phyloP scores from a whole-genome alignment of 2,888 invertebrate genomes.

The Hesperia comma region DNA sequence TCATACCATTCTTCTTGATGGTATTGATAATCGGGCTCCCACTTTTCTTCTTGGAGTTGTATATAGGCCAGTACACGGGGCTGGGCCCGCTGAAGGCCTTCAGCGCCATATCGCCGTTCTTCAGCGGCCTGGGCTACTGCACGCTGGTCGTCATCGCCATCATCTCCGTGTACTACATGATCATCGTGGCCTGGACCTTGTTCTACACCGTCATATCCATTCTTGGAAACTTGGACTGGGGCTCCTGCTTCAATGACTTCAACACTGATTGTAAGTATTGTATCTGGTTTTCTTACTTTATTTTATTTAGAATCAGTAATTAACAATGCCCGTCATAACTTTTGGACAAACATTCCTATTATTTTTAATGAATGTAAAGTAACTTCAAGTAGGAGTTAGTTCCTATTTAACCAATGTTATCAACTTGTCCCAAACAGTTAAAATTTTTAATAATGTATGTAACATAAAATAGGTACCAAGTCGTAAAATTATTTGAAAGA shows the following conservation, averaged over 20 bases:
- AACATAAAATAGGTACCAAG: background rate
- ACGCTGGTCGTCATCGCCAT: constrained; percentile 88
- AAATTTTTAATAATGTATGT: background rate
- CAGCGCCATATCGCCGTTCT: constrained; percentile 85
- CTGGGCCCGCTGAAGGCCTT: constrained; percentile 88
- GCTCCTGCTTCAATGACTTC: constrained; percentile 85
- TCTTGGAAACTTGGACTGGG: constrained; percentile 86
- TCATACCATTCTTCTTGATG: constrained; percentile 90
- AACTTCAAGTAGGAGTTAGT: background rate
- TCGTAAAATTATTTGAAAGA: constrained; percentile 15
- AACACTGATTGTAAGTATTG: constrained; percentile 83
- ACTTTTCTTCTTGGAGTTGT: constrained; percentile 91
- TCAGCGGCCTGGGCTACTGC: constrained; percentile 86
- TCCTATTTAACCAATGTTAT: background rate
- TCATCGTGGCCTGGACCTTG: constrained; percentile 90
- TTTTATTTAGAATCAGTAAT: background rate
- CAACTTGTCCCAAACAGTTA: background rate
- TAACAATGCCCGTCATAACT: too few species aligned
- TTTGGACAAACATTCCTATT: too few species aligned
- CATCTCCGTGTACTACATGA: constrained; percentile 91
- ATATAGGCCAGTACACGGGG: constrained; percentile 91
- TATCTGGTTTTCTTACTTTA: background rate
- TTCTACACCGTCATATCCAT: constrained; percentile 90
- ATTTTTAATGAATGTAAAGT: background rate
- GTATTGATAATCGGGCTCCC: constrained; percentile 90